A percentile compares a stretch with the other conserved stretches of the same genome.
Conservation (phyloP, 2,888 invertebrate genomes). For the Pegoplata infirma region DNA sequence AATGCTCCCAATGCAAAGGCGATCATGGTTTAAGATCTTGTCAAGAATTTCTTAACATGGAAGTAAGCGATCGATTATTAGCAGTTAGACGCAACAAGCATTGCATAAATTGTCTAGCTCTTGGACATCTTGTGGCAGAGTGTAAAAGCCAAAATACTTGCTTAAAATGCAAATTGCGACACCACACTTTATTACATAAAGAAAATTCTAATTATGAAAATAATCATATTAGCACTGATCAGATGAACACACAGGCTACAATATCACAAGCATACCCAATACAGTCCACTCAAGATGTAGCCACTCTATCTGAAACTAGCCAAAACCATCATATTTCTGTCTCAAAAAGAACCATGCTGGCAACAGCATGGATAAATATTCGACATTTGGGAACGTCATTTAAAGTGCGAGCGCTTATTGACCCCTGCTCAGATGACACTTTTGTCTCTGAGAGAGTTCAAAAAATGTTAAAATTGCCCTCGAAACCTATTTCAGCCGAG, state of each 20-base stretch:
- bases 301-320: neutral
- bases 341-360: slow-evolving; percentile 15
- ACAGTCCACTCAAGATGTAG: neutral
- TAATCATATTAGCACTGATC: too few relatives aligned
- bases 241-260: too few relatives aligned
- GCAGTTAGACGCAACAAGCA: neutral
- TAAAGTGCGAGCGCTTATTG: slow-evolving; percentile 35
- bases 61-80: neutral
- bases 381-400: neutral
- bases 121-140: neutral
- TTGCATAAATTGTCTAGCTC: slow-evolving; percentile 21
- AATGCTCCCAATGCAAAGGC: neutral
- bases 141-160: slow-evolving; percentile 26
- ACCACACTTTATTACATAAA: slow-evolving; percentile 32
- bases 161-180: slow-evolving; percentile 6
- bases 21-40: slow-evolving; percentile 39
- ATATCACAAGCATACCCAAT: neutral
- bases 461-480: slow-evolving; percentile 14
- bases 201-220: neutral
- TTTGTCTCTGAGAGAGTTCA: slow-evolving; percentile 40
- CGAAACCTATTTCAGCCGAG: neutral
- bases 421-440: slow-evolving; percentile 43
- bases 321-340: slow-evolving; percentile 6
- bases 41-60: slow-evolving; percentile 30
- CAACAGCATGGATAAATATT: slow-evolving; percentile 24